phyloP scores from a whole-genome alignment of 2,113 vertebrate species.

The Symphodus melops region DNA sequence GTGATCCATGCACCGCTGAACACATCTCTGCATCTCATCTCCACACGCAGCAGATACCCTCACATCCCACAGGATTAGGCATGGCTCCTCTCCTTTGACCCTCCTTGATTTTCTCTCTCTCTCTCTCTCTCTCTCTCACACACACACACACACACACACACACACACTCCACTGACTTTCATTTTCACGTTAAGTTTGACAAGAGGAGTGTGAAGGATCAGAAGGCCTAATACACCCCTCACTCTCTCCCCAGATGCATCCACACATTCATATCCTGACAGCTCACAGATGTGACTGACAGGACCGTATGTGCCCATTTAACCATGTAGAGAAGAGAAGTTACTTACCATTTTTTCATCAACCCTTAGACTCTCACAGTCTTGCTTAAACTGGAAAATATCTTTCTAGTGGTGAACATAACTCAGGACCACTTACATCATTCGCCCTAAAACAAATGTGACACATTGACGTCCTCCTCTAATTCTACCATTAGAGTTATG shows the following conservation, averaged over 20 bases:
- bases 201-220: slow-evolving; percentile 80
- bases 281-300: slow-evolving; percentile 79
- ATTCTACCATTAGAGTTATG: slow-evolving; percentile 59
- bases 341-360: slow-evolving; percentile 36
- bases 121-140: slow-evolving; percentile 3
- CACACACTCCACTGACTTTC: slow-evolving; percentile 54
- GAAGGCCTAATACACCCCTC: slow-evolving; percentile 74
- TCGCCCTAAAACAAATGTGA: slow-evolving; percentile 60
- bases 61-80: slow-evolving; percentile 83
- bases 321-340: slow-evolving; percentile 45
- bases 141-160: slow-evolving; percentile 16
- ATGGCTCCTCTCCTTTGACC: slow-evolving; percentile 78
- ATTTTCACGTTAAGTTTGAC: slow-evolving; percentile 80
- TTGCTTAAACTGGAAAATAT: slow-evolving; percentile 27
- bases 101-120: slow-evolving; percentile 26
- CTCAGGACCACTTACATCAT: slow-evolving; percentile 55
- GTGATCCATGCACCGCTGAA: slow-evolving; percentile 78
- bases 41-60: slow-evolving; percentile 78
- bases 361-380: slow-evolving; percentile 25
- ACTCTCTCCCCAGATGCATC: slow-evolving; percentile 56
- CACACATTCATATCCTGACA: slow-evolving; percentile 76
- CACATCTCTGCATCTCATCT: slow-evolving; percentile 80
- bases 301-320: slow-evolving; percentile 72
- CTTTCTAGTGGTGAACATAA: slow-evolving; percentile 49
- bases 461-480: slow-evolving; percentile 56